These are phyloP conservation scores for Zosterops lateralis DNA, from an alignment of 2,113 vertebrate genomes.

Conservation along the genomic window DNA sequence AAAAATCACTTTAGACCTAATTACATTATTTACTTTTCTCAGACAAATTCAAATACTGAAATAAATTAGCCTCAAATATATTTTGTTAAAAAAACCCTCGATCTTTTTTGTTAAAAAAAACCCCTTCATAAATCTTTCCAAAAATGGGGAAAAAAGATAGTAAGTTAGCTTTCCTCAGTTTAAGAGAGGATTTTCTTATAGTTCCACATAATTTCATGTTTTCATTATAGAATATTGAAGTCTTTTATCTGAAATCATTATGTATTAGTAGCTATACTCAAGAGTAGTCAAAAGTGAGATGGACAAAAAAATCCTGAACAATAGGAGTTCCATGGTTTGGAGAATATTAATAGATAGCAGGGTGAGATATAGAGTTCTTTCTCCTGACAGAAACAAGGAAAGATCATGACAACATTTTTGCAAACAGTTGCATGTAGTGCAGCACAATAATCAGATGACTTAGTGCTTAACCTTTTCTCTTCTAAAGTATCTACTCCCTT, in stretches of 20 bases:
- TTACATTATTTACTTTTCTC: background rate
- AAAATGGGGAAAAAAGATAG: background rate
- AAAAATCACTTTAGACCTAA: background rate
- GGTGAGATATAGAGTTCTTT: background rate
- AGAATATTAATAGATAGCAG: background rate
- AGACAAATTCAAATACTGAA: background rate
- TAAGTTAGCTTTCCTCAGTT: fast-evolving
- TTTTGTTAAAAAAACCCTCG: fast-evolving
- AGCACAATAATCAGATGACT: background rate
- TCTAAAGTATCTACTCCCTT: background rate
- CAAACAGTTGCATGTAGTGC: background rate
- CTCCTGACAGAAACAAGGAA: background rate
- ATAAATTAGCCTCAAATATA: background rate
- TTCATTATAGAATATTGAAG: background rate
- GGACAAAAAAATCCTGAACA: background rate
- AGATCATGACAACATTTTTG: background rate
- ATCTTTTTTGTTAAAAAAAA: background rate
- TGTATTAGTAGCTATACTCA: background rate
- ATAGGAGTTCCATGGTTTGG: background rate
- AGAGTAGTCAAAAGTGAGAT: fast-evolving
- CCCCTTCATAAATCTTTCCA: background rate
- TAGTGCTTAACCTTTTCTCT: background rate
- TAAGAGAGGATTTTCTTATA: background rate
- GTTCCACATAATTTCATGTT: background rate
- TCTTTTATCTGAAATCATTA: background rate